phyloP scores from a whole-genome alignment of 2,797 vertebrate genomes.

The Brotogeris chrysoptera region DNA sequence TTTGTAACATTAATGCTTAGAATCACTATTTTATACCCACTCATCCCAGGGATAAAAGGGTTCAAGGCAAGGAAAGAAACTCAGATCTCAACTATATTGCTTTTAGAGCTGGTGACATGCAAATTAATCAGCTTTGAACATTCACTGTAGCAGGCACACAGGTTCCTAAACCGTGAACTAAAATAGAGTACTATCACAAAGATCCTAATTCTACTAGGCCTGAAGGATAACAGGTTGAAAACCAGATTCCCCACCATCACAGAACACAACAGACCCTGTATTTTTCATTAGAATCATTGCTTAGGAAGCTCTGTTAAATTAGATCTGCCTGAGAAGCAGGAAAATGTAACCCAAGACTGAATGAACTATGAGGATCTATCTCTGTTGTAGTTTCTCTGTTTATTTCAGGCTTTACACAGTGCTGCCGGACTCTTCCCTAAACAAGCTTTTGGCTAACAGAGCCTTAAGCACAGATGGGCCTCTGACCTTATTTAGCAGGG shows the following conservation, averaged over 20 bases:
- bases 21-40: neutral
- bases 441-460: slow-evolving; percentile 20
- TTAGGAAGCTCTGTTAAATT: neutral
- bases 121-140: neutral
- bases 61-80: neutral
- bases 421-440: neutral
- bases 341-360: neutral
- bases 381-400: neutral
- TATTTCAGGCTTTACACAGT: neutral
- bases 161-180: neutral
- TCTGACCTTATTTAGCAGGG: slow-evolving; percentile 51
- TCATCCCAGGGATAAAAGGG: neutral
- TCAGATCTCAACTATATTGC: neutral
- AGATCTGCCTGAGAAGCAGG: neutral
- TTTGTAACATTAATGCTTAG: neutral
- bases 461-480: slow-evolving; percentile 43
- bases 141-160: neutral
- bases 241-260: neutral
- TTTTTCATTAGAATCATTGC: neutral
- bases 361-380: too few relatives aligned
- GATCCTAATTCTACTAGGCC: neutral
- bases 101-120: neutral
- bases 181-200: neutral
- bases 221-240: neutral
- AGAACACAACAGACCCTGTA: neutral